Conservation (phyloP, 2,113 vertebrate genomes). For the Mesoclemmys tuberculata region DNA sequence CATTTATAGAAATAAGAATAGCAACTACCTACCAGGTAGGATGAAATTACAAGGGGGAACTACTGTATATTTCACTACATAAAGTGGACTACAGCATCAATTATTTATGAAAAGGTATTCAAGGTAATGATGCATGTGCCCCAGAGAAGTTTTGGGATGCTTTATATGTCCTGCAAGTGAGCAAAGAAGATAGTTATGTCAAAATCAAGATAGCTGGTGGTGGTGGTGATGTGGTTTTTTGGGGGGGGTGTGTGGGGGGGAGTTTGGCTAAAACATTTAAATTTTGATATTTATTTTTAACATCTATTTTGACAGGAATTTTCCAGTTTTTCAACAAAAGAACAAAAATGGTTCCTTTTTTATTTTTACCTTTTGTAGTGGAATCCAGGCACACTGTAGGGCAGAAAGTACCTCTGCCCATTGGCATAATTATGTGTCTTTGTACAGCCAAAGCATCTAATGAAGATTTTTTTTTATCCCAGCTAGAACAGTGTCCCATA, state of each 20-base stretch:
- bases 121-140: not conserved
- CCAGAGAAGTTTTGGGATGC: not conserved
- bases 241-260: too few relatives aligned
- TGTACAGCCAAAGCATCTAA: not conserved
- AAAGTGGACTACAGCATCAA: not conserved
- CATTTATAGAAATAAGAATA: not conserved
- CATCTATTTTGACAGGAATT: not conserved
- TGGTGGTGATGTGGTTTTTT: too few relatives aligned
- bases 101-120: not conserved
- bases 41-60: not conserved
- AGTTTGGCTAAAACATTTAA: too few relatives aligned
- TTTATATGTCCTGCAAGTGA: not conserved
- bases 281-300: too few relatives aligned
- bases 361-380: not conserved
- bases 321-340: not conserved
- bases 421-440: not conserved
- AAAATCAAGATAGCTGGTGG: not conserved
- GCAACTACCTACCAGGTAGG: not conserved
- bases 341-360: not conserved
- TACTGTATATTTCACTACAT: not conserved
- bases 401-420: not conserved
- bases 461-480: not conserved
- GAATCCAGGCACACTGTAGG: not conserved
- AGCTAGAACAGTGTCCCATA: not conserved
- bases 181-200: not conserved